phyloP scores from a whole-genome alignment of 2,797 vertebrate species.

The Danio albolineatus region DNA sequence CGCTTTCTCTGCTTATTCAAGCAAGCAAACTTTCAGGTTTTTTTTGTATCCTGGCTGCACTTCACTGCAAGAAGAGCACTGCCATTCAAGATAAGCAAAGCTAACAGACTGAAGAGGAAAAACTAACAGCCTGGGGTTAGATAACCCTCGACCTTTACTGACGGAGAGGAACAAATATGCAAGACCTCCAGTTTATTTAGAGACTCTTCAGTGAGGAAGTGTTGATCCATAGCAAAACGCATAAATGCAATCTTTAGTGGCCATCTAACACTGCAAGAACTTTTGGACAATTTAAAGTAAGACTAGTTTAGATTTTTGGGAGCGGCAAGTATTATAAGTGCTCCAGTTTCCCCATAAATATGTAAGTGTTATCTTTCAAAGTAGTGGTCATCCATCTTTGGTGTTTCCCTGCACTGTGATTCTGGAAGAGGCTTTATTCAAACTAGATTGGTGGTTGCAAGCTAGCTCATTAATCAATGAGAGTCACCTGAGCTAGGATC shows the following conservation, averaged over 20 bases:
- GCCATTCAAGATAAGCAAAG: constrained; percentile 26
- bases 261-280: background rate
- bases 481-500: background rate
- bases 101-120: constrained; percentile 2
- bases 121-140: constrained; percentile 16
- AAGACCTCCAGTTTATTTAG: background rate
- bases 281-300: background rate
- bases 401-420: background rate
- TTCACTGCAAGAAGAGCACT: background rate
- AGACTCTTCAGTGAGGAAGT: background rate
- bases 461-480: background rate
- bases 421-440: background rate
- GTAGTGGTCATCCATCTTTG: background rate
- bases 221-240: background rate
- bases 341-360: background rate
- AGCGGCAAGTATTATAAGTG: background rate
- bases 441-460: background rate
- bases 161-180: constrained; percentile 1
- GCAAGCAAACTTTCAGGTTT: constrained; percentile 1
- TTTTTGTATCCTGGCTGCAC: constrained; percentile 12
- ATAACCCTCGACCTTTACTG: constrained; percentile 11
- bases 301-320: background rate
- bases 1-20: constrained; percentile 13
- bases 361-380: background rate
- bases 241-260: background rate